Base-by-base conservation (phyloP, 1,140 invertebrate species). In the Cataglyphis hispanica region DNA sequence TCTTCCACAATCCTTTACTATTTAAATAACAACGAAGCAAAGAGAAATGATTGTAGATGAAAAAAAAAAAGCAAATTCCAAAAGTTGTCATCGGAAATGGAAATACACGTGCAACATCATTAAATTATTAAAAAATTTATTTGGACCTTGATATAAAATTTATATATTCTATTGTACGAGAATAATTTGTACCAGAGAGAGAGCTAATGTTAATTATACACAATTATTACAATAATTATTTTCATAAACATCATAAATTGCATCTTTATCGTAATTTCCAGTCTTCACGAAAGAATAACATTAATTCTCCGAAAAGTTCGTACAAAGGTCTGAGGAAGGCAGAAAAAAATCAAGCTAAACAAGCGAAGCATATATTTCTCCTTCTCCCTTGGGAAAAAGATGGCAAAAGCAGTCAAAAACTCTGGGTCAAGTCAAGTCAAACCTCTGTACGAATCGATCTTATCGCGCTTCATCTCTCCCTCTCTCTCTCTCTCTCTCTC, bases 251-350 rank as follows among this genome's bases (percentile, higher is more conserved):
- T 22, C 8, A 10, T 40, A 40, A 40, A 76, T 22, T 61, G n/a
- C 10, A 61, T 27, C 11, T 76, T 76, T 7, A 13, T 76, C 34
- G 0, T 16, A 4, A 25, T 70, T 53, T 56, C 3, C 11, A 0
- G 13, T 40, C 25, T 56, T 3, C 34, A 69, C 64, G 11, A 60
- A 50, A 50, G 7, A 27, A 10, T 69, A 64, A 11, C 27, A 27
- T 53, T 40, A 0, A 69, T 19, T 67, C 19, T 40, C 19, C 46
- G 34, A 66, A 13, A 16, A 60, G 37, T 50, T 84, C 80, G 80
- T 84, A 84, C 80, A 84, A 75, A 77, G 61, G 22, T 72, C 46
- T 43, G 37, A 60, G 37, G 43, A 76, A 74, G 25, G 25, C 43
- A n/a, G 13, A 53, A 75, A 76, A 53, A 75, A 76, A 75, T 50